A percentile compares a stretch with the other conserved stretches of the same genome.
These are phyloP conservation scores for silkworm (Bombyx mori) DNA, from an alignment of 1,140 invertebrate species.

Conservation along the genomic window DNA sequence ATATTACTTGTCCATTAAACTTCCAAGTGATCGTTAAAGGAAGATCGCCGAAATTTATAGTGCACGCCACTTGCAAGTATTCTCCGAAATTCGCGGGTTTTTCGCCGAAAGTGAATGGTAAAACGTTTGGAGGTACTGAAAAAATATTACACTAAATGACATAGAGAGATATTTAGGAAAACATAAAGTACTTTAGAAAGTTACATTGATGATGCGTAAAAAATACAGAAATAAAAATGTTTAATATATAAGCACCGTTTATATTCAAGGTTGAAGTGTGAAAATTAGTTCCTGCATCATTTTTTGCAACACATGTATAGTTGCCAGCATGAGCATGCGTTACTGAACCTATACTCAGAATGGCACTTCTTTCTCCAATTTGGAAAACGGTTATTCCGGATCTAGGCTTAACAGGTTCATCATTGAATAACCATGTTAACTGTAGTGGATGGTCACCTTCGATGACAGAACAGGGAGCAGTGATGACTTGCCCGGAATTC, in stretches of 20 bases:
- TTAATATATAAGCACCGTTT: constrained; percentile 67
- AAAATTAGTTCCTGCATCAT: constrained; percentile 73
- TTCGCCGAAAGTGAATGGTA: constrained; percentile 75
- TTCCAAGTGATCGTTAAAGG: constrained; percentile 86
- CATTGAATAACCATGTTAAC: constrained; percentile 80
- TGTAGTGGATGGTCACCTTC: constrained; percentile 81
- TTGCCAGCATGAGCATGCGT: constrained; percentile 75
- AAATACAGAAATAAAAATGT: constrained; percentile 1
- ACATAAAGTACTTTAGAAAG: constrained; percentile 2
- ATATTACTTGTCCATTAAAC: constrained; percentile 74
- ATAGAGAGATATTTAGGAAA: not conserved
- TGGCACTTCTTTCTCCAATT: constrained; percentile 76
- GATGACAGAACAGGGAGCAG: constrained; percentile 79
- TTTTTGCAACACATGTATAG: constrained; percentile 78
- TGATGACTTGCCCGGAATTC: constrained; percentile 77
- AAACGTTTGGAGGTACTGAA: constrained; percentile 74
- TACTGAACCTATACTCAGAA: constrained; percentile 77
- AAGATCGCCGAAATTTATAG: constrained; percentile 88
- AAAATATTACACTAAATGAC: constrained; percentile 19
- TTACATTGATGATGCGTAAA: not conserved
- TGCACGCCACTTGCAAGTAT: constrained; percentile 82
- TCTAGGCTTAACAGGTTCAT: constrained; percentile 64
- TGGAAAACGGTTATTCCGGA: constrained; percentile 72
- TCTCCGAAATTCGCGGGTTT: constrained; percentile 80
- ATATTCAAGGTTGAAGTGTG: constrained; percentile 71